A percentile compares a stretch with the other conserved stretches of the same genome.
phyloP scores from a whole-genome alignment of 1,140 invertebrate species.

The Heterodera schachtii region DNA sequence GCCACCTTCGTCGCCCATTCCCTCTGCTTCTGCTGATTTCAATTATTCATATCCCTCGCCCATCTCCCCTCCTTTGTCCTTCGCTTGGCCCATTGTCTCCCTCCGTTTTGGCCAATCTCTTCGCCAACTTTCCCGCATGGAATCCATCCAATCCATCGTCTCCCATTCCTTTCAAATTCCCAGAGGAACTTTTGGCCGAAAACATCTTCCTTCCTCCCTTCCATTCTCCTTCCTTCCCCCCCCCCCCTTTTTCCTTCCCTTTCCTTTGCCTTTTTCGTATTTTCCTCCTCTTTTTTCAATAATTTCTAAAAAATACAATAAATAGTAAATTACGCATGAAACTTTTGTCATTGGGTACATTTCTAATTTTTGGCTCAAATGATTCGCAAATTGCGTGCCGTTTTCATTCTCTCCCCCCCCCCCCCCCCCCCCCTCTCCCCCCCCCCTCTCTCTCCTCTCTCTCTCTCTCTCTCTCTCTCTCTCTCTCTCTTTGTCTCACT shows the following conservation, averaged over 20 bases:
- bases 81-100: not conserved
- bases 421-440: no score
- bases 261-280: no score
- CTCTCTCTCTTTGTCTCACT: no score
- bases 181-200: slow-evolving; percentile 4
- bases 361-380: not conserved
- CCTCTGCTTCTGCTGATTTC: not conserved
- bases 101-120: not conserved
- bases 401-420: no score
- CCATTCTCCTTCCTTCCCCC: no score
- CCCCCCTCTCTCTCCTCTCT: no score
- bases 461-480: no score
- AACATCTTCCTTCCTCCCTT: not conserved
- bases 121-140: not conserved
- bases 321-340: no score
- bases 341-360: no score
- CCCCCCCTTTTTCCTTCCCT: no score
- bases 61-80: not conserved
- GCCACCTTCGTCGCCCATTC: not conserved
- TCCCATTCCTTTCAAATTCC: not conserved
- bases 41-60: slow-evolving; percentile 7
- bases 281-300: no score
- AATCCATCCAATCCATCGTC: not conserved
- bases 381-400: not conserved
- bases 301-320: no score